Base-by-base conservation (phyloP, 2,797 vertebrate species). In the Clarias fuscus region DNA sequence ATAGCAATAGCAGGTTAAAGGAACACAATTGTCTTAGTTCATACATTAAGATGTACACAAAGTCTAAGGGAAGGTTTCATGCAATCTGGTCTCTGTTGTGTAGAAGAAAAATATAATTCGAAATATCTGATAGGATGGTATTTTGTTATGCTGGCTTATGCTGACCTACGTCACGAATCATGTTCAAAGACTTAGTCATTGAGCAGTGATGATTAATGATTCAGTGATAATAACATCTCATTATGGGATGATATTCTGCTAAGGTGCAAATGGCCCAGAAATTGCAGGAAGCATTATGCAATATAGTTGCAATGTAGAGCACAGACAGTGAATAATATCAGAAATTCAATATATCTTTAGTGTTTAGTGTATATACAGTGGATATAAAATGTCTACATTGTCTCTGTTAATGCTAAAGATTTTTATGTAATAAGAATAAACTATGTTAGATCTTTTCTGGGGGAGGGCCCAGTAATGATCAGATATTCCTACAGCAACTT, bases 71-170 rank as follows among this genome's bases (percentile, higher is more conserved):
- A 24, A 15, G 20, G 5, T 64, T 80, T 17, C 22, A 4, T 80
- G 24, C 37, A 80, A 64, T 48, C n/a, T 72, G 59, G 17, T 58
- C 5, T 1, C 59, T 86, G 68, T 70, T 82, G 11, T 33, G 33
- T 79, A 30, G 33, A 62, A 62, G 22, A 59, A 61, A 22, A 22
- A 7, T 22, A 22, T 37, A 7, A 62, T 40, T 79, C 30, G 79
- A 10, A 6, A 13, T 62, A 71, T 77, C 10, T 65, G 77, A 56
- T 70, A 37, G 48, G 2, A 81, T n/a, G 61, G 14, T 10, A 48
- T 72, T 83, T 77, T 87, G 33, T 48, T 73, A 70, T 62, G n/a
- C 53, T 81, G 83, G 61, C 77, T 81, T 70, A 68, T 76, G 75
- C 72, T 71, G 37, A 84, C 40, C 14, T 56, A 79, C 20, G 0